Conservation (phyloP, 2,113 vertebrate species). For the Phoenicopterus ruber region DNA sequence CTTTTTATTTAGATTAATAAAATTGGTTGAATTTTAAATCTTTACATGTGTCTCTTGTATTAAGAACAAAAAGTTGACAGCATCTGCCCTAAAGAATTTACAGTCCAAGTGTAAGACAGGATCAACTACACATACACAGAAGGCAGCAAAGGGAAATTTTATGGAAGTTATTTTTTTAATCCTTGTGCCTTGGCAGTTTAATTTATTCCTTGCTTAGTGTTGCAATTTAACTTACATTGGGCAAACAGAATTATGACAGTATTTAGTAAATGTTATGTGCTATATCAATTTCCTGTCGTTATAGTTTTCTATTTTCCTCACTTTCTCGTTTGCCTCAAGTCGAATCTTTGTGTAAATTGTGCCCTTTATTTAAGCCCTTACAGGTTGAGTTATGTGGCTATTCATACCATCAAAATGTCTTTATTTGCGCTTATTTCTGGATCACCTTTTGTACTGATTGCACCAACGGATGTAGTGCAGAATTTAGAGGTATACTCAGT, state of each 20-base stretch:
- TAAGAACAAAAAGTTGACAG: background rate
- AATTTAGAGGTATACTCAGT: background rate
- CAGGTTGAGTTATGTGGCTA: background rate
- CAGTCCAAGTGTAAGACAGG: background rate
- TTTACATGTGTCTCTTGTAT: background rate
- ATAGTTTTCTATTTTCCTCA: background rate
- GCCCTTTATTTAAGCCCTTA: background rate
- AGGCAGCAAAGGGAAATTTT: background rate
- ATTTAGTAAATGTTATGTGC: background rate
- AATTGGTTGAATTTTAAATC: background rate
- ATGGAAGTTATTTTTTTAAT: background rate
- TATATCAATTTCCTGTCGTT: background rate
- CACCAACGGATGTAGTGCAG: fast-evolving
- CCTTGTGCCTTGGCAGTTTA: background rate
- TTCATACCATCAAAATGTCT: background rate
- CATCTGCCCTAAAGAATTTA: background rate
- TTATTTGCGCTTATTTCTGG: background rate
- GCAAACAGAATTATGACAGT: background rate
- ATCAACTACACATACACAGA: background rate
- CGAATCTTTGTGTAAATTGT: background rate
- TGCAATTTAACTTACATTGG: background rate
- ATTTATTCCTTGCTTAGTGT: background rate
- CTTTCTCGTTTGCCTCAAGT: background rate
- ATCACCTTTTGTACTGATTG: background rate
- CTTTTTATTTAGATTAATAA: background rate